Percentiles rank a stretch among this genome's conserved stretches.
Conservation (phyloP, 2,888 invertebrate species). For the Leucophenga maculata region DNA sequence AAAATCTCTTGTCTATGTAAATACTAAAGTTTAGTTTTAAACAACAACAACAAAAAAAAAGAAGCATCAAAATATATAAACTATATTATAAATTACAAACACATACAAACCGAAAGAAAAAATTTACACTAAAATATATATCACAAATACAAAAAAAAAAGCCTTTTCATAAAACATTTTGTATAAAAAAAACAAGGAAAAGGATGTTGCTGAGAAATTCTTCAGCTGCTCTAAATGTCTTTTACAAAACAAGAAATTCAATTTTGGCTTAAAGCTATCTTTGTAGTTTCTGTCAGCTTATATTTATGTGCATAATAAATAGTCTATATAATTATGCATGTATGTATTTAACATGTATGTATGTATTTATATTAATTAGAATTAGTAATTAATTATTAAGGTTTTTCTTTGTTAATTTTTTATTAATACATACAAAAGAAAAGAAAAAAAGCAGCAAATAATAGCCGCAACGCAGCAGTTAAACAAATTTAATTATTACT, state of each 20-base stretch:
- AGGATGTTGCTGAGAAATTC: not conserved
- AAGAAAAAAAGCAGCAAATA: too few species aligned
- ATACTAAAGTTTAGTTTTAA: constrained; percentile 10
- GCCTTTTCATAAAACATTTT: not conserved
- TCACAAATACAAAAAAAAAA: too few species aligned
- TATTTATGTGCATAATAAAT: not conserved
- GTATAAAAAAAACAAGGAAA: not conserved
- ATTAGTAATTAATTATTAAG: too few species aligned
- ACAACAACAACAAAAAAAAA: too few species aligned
- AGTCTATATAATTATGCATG: not conserved
- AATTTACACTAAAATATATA: not conserved
- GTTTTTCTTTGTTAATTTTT: too few species aligned
- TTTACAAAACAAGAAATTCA: not conserved
- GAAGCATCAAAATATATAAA: not conserved
- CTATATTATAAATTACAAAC: not conserved
- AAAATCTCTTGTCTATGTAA: constrained; percentile 13
- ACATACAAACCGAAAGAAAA: too few species aligned
- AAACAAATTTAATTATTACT: constrained; percentile 38
- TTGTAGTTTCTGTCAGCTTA: not conserved
- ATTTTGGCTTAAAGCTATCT: constrained; percentile 14
- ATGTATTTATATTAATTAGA: too few species aligned
- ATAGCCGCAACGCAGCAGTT: too few species aligned
- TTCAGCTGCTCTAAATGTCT: too few species aligned
- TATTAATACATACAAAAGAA: not conserved
- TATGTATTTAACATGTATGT: too few species aligned